Conservation (phyloP, 2,113 vertebrate genomes). For the Agapornis roseicollis region DNA sequence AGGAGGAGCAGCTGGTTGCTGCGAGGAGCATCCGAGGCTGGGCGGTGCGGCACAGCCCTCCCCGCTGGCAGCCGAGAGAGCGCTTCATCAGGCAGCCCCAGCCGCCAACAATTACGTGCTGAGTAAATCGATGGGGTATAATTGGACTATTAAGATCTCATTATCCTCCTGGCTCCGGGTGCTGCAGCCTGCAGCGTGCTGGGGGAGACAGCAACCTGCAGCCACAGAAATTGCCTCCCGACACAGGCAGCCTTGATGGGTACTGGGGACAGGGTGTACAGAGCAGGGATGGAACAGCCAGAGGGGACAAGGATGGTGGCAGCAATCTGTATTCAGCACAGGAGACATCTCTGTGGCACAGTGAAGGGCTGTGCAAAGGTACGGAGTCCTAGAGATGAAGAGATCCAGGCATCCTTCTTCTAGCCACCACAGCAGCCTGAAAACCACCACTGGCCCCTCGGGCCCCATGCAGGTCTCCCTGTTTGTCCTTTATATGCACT, state of each 20-base stretch:
- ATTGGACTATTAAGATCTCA: constrained; percentile 86
- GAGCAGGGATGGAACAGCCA: neutral
- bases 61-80: constrained; percentile 51
- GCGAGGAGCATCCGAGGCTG: neutral
- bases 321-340: neutral
- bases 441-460: neutral
- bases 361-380: neutral
- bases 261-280: neutral
- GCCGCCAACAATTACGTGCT: constrained; percentile 70
- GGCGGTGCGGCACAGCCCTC: neutral
- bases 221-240: neutral
- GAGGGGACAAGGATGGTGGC: neutral
- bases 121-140: constrained; percentile 77
- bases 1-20: constrained; percentile 28
- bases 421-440: neutral
- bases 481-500: neutral
- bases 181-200: neutral
- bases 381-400: neutral
- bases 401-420: neutral
- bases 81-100: constrained; percentile 65
- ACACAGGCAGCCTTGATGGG: neutral
- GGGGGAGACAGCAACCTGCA: neutral
- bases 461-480: neutral
- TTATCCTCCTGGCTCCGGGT: constrained; percentile 73
- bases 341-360: neutral